phyloP scores from a whole-genome alignment of 2,113 vertebrate genomes.

The Gracilinanus agilis region DNA sequence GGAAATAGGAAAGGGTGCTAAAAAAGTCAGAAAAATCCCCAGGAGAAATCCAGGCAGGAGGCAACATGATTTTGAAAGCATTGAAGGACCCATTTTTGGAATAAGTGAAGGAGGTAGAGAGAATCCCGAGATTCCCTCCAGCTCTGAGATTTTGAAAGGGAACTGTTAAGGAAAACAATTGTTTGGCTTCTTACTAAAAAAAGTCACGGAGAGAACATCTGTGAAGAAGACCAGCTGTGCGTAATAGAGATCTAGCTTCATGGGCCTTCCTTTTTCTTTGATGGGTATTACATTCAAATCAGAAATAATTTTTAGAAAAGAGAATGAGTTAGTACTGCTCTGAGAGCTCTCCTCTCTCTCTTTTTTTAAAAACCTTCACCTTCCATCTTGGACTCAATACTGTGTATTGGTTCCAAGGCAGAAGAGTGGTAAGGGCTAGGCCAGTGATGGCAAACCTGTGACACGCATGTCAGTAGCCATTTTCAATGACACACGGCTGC shows the following conservation, averaged over 20 bases:
- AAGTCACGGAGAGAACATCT: neutral
- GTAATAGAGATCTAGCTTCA: neutral
- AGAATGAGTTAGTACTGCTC: neutral
- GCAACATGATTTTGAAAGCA: neutral
- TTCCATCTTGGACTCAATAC: no score
- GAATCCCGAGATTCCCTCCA: neutral
- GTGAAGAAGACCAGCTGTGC: neutral
- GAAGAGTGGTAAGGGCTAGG: no score
- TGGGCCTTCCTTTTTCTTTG: neutral
- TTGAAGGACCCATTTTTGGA: neutral
- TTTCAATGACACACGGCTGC: no score
- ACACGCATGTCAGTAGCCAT: no score
- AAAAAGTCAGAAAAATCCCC: neutral
- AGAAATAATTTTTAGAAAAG: neutral
- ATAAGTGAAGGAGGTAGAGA: neutral
- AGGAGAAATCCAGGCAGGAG: neutral
- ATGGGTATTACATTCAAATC: neutral
- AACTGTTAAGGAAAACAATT: neutral
- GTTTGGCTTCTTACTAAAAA: neutral
- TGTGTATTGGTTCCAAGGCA: no score
- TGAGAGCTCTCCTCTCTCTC: neutral
- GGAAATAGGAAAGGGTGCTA: neutral
- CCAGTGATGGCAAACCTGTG: no score
- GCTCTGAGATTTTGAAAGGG: neutral
- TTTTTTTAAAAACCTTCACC: no score